phyloP scores from a whole-genome alignment of 1,140 invertebrate species.

The Magallana angulata region DNA sequence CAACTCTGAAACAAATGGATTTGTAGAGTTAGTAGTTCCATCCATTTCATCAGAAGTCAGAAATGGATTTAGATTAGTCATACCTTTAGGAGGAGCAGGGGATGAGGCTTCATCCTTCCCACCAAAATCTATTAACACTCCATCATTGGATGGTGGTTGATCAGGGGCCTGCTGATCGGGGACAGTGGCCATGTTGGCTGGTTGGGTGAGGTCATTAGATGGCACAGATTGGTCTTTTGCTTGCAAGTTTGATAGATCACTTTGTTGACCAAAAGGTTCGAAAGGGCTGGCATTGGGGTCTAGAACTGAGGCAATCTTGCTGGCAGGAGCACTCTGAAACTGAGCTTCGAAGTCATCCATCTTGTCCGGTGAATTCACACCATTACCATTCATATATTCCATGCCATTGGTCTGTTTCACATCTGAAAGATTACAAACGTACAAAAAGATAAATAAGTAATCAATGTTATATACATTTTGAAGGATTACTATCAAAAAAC shows the following conservation, averaged over 20 bases:
- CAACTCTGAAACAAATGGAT: constrained; percentile 40
- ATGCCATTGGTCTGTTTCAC: constrained; percentile 32
- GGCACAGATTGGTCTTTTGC: constrained; percentile 30
- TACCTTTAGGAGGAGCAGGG: constrained; percentile 14
- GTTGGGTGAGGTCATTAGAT: not conserved
- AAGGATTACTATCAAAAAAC: too few relatives aligned
- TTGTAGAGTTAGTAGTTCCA: not conserved
- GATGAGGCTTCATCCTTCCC: constrained; percentile 10
- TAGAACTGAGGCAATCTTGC: not conserved
- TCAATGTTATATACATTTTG: too few relatives aligned
- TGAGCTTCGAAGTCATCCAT: constrained; percentile 35
- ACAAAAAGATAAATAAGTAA: too few relatives aligned
- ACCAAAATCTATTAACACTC: constrained; percentile 31
- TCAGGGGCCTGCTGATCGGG: not conserved
- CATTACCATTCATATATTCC: constrained; percentile 40
- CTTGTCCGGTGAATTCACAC: constrained; percentile 25
- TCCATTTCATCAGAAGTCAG: not conserved
- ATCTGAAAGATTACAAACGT: not conserved
- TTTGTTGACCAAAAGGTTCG: not conserved
- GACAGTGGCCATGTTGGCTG: not conserved
- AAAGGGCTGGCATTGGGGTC: not conserved
- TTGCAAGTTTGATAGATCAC: not conserved
- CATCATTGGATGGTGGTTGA: not conserved
- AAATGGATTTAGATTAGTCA: constrained; percentile 23
- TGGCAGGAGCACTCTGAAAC: not conserved